Evolutionary conservation across 2,113 vertebrate species (phyloP).

Genomic region (Corapipo altera): DNA sequence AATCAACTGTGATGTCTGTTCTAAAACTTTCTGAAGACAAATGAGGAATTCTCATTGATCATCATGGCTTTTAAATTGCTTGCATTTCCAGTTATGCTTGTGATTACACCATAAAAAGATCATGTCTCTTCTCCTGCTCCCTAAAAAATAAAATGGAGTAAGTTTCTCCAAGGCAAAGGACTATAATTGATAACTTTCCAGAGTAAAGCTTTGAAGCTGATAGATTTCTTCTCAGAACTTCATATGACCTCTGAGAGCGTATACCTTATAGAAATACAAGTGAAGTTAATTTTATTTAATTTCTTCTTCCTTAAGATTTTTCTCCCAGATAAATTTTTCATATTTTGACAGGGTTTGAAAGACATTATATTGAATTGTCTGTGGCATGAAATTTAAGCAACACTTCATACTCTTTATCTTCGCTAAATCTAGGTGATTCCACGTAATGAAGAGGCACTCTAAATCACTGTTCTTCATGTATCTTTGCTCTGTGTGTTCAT

Average conservation of each 20-base stretch:
- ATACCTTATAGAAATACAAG: not conserved
- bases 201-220: not conserved
- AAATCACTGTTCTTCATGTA: not conserved
- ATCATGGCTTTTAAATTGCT: not conserved
- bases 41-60: not conserved
- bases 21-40: not conserved
- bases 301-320: not conserved
- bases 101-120: not conserved
- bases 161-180: not conserved
- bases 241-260: not conserved
- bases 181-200: not conserved
- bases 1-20: not conserved
- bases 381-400: not conserved
- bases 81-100: not conserved
- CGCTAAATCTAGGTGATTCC: not conserved
- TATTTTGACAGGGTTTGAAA: not conserved
- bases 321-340: not conserved
- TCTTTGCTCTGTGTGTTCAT: not conserved
- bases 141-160: not conserved
- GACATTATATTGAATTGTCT: not conserved
- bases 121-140: not conserved
- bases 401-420: not conserved
- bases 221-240: not conserved
- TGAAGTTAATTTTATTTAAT: not conserved
- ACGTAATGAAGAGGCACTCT: not conserved